Percentiles rank a stretch among this genome's conserved stretches.
Conservation (phyloP, 2,888 invertebrate species). For the Sinopyrophorus schimmeli region DNA sequence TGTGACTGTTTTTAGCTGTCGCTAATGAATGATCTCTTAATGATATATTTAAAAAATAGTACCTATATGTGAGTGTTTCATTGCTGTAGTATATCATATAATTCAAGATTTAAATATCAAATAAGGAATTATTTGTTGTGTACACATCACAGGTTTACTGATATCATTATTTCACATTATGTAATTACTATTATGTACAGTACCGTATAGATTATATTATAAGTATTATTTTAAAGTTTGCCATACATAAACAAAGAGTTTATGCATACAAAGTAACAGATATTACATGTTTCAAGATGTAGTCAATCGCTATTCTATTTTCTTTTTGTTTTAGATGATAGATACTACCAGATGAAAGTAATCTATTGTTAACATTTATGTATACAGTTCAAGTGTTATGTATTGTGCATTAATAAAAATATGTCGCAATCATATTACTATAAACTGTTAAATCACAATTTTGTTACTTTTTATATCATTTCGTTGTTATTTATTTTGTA, state of each 20-base stretch:
- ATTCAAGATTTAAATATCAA: conserved; percentile 9
- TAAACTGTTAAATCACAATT: too few relatives aligned
- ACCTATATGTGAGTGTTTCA: conserved; percentile 25
- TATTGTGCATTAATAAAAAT: conserved; percentile 58
- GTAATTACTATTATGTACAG: conserved; percentile 21
- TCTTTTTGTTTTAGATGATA: conserved; percentile 47
- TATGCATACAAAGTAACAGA: conserved; percentile 18
- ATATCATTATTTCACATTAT: conserved; percentile 17
- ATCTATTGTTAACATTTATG: conserved; percentile 55
- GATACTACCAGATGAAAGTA: conserved; percentile 51
- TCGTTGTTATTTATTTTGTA: too few relatives aligned
- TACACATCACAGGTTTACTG: conserved; percentile 11
- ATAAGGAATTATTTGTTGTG: conserved; percentile 4
- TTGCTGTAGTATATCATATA: conserved; percentile 16
- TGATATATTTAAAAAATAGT: conserved; percentile 27
- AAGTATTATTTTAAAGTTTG: conserved; percentile 14
- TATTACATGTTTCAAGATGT: conserved; percentile 30
- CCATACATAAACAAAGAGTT: conserved; percentile 11
- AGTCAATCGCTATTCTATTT: conserved; percentile 44
- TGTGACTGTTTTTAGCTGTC: conserved; percentile 24
- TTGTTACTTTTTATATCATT: too few relatives aligned
- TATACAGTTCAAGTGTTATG: conserved; percentile 57
- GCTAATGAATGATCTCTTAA: conserved; percentile 29
- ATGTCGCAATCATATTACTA: conserved; percentile 41
- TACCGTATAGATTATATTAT: conserved; percentile 13